phyloP scores from a whole-genome alignment of 2,888 invertebrate genomes.

The Lasioglossum morio region DNA sequence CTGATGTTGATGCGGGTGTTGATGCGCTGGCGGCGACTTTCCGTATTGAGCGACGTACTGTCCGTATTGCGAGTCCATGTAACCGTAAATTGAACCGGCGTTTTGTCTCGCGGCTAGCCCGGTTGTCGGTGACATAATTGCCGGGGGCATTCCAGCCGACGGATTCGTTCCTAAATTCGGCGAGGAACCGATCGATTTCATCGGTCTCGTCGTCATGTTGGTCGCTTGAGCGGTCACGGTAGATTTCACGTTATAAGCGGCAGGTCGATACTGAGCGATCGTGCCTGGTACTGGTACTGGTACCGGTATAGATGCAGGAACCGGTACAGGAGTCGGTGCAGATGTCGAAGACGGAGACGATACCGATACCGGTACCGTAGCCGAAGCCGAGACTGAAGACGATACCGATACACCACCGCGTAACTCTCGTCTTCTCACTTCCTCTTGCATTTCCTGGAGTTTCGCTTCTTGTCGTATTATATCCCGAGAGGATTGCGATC shows the following conservation, averaged over 20 bases:
- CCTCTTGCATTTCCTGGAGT: slow-evolving; percentile 93
- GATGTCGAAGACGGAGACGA: slow-evolving; percentile 16
- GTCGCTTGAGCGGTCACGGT: slow-evolving; percentile 75
- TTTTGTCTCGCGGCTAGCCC: slow-evolving; percentile 44
- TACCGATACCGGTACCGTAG: neutral
- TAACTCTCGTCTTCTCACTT: slow-evolving; percentile 87
- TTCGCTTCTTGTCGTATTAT: slow-evolving; percentile 87
- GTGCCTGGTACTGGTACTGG: slow-evolving; percentile 32
- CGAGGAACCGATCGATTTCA: slow-evolving; percentile 81
- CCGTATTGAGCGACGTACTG: slow-evolving; percentile 67
- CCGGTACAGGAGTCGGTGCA: neutral
- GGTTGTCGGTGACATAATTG: slow-evolving; percentile 64
- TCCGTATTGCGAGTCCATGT: slow-evolving; percentile 76
- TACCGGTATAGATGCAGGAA: slow-evolving; percentile 36
- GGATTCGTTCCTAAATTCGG: slow-evolving; percentile 75
- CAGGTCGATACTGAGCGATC: slow-evolving; percentile 77
- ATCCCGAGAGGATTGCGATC: slow-evolving; percentile 85
- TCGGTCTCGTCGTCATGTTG: slow-evolving; percentile 63
- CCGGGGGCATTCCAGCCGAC: slow-evolving; percentile 64
- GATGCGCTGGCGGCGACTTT: slow-evolving; percentile 40
- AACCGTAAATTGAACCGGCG: slow-evolving; percentile 70
- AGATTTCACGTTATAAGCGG: slow-evolving; percentile 74
- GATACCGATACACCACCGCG: slow-evolving; percentile 72
- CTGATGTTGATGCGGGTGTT: slow-evolving; percentile 42
- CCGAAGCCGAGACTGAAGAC: neutral